Percentiles rank a stretch among this genome's conserved stretches.
phyloP scores from a whole-genome alignment of 2,113 vertebrate genomes.

The Zosterops lateralis region DNA sequence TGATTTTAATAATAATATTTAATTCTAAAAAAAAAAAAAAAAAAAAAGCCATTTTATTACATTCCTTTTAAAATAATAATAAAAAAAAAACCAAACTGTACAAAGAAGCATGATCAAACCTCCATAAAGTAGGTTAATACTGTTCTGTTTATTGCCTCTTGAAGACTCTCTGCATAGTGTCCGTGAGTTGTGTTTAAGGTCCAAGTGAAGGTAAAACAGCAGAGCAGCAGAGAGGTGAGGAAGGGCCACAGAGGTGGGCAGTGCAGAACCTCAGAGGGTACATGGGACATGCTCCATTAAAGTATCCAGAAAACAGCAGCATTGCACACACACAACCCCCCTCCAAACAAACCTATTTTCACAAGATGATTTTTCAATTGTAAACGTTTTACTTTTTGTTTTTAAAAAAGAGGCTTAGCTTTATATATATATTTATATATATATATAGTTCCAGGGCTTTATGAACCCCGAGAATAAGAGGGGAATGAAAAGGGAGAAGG shows the following conservation, averaged over 20 bases:
- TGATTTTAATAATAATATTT: constrained; percentile 78
- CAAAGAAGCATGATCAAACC: constrained; percentile 78
- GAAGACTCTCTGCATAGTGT: constrained; percentile 76
- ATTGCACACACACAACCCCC: constrained; percentile 64
- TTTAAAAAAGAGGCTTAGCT: constrained; percentile 58
- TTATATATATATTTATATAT: not conserved
- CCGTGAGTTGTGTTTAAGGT: constrained; percentile 72
- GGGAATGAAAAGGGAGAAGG: constrained; percentile 51
- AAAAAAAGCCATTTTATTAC: constrained; percentile 71
- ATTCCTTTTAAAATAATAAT: constrained; percentile 69
- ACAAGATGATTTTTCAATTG: constrained; percentile 56
- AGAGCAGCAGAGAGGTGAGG: constrained; percentile 71
- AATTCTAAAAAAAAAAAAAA: constrained; percentile 74
- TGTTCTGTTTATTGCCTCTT: constrained; percentile 79
- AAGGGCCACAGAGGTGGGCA: constrained; percentile 67
- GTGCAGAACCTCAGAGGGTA: constrained; percentile 71
- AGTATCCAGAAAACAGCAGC: constrained; percentile 74
- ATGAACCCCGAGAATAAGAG: constrained; percentile 58
- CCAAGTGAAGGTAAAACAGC: constrained; percentile 72
- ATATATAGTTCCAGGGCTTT: constrained; percentile 56
- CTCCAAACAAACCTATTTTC: constrained; percentile 67
- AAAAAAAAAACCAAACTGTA: constrained; percentile 64
- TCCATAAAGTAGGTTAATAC: constrained; percentile 75
- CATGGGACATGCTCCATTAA: constrained; percentile 70
- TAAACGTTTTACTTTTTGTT: constrained; percentile 34